Conservation (phyloP, 2,888 invertebrate species). For the Caradrina kadenii region DNA sequence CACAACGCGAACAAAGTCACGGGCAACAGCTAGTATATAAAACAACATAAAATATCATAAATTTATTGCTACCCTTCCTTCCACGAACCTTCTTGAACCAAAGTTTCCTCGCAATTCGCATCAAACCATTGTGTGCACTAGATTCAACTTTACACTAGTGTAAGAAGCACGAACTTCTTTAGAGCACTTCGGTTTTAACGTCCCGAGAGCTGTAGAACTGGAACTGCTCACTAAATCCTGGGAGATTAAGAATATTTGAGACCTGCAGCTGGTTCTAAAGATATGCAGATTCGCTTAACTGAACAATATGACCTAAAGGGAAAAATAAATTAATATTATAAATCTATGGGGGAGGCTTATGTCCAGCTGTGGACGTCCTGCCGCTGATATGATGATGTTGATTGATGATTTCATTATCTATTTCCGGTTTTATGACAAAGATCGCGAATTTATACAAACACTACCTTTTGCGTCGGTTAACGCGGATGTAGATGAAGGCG, state of each 20-base stretch:
- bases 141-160: conserved; percentile 42
- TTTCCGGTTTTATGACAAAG: background rate
- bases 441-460: background rate
- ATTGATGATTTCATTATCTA: background rate
- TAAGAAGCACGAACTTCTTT: conserved; percentile 29
- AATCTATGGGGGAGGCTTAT: too few relatives aligned
- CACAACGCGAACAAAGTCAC: too few relatives aligned
- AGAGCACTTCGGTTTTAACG: conserved; percentile 39
- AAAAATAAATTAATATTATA: too few relatives aligned
- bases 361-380: too few relatives aligned
- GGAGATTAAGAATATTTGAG: conserved; percentile 2
- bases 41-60: background rate
- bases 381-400: too few relatives aligned
- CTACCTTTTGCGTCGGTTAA: too few relatives aligned
- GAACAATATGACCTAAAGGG: too few relatives aligned
- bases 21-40: too few relatives aligned
- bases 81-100: background rate
- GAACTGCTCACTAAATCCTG: conserved; percentile 16
- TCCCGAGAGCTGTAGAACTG: conserved; percentile 28
- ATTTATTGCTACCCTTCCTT: conserved; percentile 13
- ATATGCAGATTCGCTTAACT: conserved; percentile 1
- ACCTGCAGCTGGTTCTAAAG: background rate
- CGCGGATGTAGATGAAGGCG: too few relatives aligned
- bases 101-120: conserved; percentile 22
- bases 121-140: conserved; percentile 29